Conservation (phyloP, 2,888 invertebrate species). For the Erebia epiphron region DNA sequence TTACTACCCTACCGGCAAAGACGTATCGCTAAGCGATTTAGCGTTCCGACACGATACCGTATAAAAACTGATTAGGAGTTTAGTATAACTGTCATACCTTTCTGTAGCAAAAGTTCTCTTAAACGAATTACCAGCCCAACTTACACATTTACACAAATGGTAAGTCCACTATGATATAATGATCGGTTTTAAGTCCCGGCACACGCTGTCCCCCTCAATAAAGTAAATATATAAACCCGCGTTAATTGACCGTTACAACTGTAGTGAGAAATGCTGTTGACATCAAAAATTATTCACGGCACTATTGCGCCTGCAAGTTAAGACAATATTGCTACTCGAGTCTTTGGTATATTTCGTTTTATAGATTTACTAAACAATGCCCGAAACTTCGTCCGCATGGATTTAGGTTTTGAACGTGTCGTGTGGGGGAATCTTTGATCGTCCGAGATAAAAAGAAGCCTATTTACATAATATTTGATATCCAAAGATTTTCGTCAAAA, state of each 20-base stretch:
- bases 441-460: no score
- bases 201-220: conserved; percentile 21
- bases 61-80: no score
- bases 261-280: conserved; percentile 26
- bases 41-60: no score
- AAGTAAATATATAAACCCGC: not conserved
- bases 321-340: not conserved
- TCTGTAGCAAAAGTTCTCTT: no score
- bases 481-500: no score
- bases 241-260: conserved; percentile 37
- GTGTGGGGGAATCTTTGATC: no score
- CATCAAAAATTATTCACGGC: conserved; percentile 32
- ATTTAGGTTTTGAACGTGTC: no score
- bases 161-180: conserved; percentile 17
- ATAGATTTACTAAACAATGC: not conserved
- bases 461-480: no score
- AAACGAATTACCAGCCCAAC: not conserved
- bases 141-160: conserved; percentile 3
- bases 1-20: no score
- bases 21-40: no score
- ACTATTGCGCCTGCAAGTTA: conserved; percentile 23
- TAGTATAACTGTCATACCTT: no score
- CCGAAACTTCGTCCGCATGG: no score
- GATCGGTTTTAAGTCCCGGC: conserved; percentile 31
- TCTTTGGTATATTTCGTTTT: not conserved